Evolutionary conservation across 2,888 invertebrate species (phyloP).

Genomic region (Spicauda simplicius): DNA sequence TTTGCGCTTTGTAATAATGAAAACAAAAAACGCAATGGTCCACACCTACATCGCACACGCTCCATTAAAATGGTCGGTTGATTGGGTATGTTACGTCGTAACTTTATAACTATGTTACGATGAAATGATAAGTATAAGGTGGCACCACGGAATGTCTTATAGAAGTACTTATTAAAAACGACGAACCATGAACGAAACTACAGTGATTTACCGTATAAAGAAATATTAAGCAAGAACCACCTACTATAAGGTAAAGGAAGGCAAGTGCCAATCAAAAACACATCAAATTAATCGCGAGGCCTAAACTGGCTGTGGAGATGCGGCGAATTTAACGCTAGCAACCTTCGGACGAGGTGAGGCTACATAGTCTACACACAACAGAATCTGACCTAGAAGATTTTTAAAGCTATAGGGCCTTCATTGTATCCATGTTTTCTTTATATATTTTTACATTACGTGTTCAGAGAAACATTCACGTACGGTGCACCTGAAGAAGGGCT

Average conservation of each 20-base stretch:
- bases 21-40: background rate
- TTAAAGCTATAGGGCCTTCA: no score
- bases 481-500: no score
- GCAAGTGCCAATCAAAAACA: slow-evolving; percentile 66
- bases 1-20: slow-evolving; percentile 6
- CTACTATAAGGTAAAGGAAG: slow-evolving; percentile 45
- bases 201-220: background rate
- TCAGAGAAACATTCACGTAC: no score
- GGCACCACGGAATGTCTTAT: no score
- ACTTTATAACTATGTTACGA: no score
- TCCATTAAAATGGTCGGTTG: no score
- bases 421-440: no score
- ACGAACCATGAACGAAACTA: background rate
- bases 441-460: no score
- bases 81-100: no score
- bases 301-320: slow-evolving; percentile 51
- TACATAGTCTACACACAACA: background rate
- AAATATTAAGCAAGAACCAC: background rate
- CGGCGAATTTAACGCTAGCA: slow-evolving; percentile 58
- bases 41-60: background rate
- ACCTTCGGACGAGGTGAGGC: slow-evolving; percentile 55
- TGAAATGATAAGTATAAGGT: no score
- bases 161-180: no score
- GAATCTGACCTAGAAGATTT: no score
- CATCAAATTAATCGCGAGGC: slow-evolving; percentile 57